phyloP scores from a whole-genome alignment of 2,888 invertebrate species.

The Tromatobia lineatoria region DNA sequence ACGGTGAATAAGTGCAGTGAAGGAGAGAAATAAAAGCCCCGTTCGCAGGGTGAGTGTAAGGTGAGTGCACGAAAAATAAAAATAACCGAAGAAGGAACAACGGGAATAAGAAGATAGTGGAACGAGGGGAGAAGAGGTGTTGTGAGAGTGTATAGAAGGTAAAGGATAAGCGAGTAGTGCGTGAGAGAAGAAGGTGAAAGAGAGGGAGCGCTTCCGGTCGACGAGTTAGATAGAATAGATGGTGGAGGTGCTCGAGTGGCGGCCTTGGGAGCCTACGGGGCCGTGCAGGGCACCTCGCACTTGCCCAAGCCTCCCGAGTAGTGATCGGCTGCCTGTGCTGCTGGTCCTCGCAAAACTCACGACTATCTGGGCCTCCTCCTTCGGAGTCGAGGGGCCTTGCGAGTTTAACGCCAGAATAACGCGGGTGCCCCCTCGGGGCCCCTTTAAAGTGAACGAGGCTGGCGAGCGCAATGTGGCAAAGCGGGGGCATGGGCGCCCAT shows the following conservation, averaged over 20 bases:
- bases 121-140: conserved; percentile 18
- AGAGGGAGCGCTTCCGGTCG: conserved; percentile 55
- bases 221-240: conserved; percentile 80
- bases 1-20: conserved; percentile 59
- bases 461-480: conserved; percentile 91
- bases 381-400: conserved; percentile 65
- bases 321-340: conserved; percentile 61
- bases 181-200: conserved; percentile 54
- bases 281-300: conserved; percentile 83
- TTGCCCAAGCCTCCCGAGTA: conserved; percentile 74
- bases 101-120: conserved; percentile 13
- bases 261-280: conserved; percentile 84
- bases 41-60: conserved; percentile 15
- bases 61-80: conserved; percentile 38
- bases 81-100: conserved; percentile 7
- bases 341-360: conserved; percentile 52
- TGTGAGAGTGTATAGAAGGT: conserved; percentile 27
- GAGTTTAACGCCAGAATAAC: conserved; percentile 70
- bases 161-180: conserved; percentile 31
- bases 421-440: conserved; percentile 80
- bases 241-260: conserved; percentile 82
- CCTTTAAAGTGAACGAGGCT: conserved; percentile 79
- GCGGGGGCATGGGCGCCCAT: conserved; percentile 91
- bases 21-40: conserved; percentile 33
- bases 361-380: conserved; percentile 68